phyloP scores from a whole-genome alignment of 2,888 invertebrate species.

The Bellardia bayeri region DNA sequence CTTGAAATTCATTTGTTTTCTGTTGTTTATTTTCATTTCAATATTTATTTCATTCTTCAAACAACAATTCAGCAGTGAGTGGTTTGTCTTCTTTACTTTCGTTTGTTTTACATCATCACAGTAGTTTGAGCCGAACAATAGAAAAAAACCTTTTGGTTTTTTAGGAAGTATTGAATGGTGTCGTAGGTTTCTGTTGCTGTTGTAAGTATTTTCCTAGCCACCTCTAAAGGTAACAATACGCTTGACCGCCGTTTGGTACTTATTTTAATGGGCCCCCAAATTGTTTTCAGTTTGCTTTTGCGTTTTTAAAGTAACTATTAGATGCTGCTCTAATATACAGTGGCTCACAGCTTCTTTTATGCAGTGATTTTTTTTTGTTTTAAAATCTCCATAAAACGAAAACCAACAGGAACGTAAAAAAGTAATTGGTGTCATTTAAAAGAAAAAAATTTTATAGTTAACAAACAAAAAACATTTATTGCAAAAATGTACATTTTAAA shows the following conservation, averaged over 20 bases:
- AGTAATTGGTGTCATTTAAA: no score
- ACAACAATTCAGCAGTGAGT: slow-evolving; percentile 48
- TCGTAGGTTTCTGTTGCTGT: slow-evolving; percentile 25
- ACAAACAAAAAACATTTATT: no score
- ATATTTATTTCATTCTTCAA: not conserved
- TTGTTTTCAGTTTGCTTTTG: slow-evolving; percentile 40
- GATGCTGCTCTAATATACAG: not conserved
- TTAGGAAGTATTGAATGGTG: slow-evolving; percentile 35
- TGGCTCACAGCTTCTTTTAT: no score
- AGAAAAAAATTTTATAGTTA: no score
- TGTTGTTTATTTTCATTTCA: slow-evolving; percentile 10
- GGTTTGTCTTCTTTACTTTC: slow-evolving; percentile 46
- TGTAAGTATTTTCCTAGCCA: not conserved
- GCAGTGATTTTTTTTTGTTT: no score
- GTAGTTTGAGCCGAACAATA: not conserved
- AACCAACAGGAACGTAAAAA: no score
- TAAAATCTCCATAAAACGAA: no score
- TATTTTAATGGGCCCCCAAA: slow-evolving; percentile 69
- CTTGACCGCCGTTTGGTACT: slow-evolving; percentile 64
- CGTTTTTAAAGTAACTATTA: not conserved
- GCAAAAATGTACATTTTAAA: no score
- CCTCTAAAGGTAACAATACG: slow-evolving; percentile 47
- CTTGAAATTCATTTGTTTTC: slow-evolving; percentile 39
- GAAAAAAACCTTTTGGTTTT: not conserved
- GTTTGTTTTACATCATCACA: slow-evolving; percentile 33